Conservation (phyloP, 2,888 invertebrate species). For the Lasius fuliginosus region DNA sequence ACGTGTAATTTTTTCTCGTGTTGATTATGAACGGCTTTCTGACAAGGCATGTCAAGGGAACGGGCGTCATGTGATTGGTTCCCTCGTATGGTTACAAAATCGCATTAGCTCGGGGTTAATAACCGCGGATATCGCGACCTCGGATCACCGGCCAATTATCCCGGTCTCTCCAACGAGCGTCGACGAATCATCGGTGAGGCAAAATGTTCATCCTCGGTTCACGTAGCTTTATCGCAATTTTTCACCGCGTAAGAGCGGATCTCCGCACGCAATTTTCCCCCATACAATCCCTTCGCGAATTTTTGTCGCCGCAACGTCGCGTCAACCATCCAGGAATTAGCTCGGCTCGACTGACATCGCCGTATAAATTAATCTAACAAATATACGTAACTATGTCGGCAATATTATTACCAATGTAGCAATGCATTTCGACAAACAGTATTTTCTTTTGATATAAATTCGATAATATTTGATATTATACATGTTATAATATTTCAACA, state of each 20-base stretch:
- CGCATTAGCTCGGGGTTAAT: slow-evolving; percentile 76
- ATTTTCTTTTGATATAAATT: slow-evolving; percentile 6
- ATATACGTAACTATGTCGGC: neutral
- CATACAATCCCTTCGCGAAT: slow-evolving; percentile 10
- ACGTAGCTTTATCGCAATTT: slow-evolving; percentile 46
- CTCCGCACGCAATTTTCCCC: slow-evolving; percentile 31
- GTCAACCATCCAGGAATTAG: neutral
- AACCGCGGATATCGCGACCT: slow-evolving; percentile 76
- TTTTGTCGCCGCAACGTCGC: slow-evolving; percentile 4
- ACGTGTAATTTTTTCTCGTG: neutral
- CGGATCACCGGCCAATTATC: slow-evolving; percentile 78
- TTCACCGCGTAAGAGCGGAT: slow-evolving; percentile 33
- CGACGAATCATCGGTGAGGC: slow-evolving; percentile 54
- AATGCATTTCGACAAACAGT: neutral
- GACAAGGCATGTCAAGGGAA: slow-evolving; percentile 48
- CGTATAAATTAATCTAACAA: slow-evolving; percentile 25
- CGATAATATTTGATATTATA: neutral
- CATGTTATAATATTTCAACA: neutral
- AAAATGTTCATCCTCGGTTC: slow-evolving; percentile 54
- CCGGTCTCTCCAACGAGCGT: slow-evolving; percentile 67
- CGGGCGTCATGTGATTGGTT: slow-evolving; percentile 67
- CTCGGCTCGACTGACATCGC: neutral
- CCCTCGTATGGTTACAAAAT: slow-evolving; percentile 67
- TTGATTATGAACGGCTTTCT: slow-evolving; percentile 47
- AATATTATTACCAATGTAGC: neutral